A percentile compares a stretch with the other conserved stretches of the same genome.
phyloP scores from a whole-genome alignment of 2,797 vertebrate species.

The Arctocebus calabarensis region DNA sequence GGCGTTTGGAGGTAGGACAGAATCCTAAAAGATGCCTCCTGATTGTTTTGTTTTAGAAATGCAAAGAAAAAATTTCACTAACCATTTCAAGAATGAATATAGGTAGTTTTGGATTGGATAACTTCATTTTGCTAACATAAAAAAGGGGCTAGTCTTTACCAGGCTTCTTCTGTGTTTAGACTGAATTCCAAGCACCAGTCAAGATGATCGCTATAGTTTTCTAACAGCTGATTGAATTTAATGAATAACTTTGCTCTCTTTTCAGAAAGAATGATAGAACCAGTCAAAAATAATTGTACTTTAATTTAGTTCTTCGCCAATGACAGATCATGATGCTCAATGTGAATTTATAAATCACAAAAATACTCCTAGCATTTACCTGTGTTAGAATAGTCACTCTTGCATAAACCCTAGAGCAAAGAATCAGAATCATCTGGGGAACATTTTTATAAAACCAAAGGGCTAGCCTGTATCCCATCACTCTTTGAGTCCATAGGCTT shows the following conservation, averaged over 20 bases:
- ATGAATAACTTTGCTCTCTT: constrained; percentile 51
- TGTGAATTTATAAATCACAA: constrained; percentile 48
- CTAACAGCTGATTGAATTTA: constrained; percentile 46
- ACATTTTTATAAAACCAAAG: neutral
- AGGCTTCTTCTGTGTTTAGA: neutral
- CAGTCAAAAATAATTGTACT: constrained; percentile 64
- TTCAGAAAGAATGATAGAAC: constrained; percentile 48
- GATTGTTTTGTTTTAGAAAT: constrained; percentile 39
- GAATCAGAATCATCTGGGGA: neutral
- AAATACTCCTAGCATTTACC: neutral
- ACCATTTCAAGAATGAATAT: constrained; percentile 7
- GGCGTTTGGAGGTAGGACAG: neutral
- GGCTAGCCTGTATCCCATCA: no score
- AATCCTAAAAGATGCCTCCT: neutral
- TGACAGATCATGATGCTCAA: neutral
- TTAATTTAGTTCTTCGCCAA: constrained; percentile 32
- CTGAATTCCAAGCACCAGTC: neutral
- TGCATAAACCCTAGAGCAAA: neutral
- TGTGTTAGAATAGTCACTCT: neutral
- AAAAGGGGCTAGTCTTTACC: neutral
- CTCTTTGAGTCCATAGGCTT: neutral
- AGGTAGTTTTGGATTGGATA: neutral
- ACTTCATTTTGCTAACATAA: neutral
- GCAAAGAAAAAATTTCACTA: neutral
- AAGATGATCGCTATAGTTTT: neutral